These are phyloP conservation scores for Sarcoramphus papa DNA, from an alignment of 2,797 vertebrate genomes.

Conservation along the genomic window DNA sequence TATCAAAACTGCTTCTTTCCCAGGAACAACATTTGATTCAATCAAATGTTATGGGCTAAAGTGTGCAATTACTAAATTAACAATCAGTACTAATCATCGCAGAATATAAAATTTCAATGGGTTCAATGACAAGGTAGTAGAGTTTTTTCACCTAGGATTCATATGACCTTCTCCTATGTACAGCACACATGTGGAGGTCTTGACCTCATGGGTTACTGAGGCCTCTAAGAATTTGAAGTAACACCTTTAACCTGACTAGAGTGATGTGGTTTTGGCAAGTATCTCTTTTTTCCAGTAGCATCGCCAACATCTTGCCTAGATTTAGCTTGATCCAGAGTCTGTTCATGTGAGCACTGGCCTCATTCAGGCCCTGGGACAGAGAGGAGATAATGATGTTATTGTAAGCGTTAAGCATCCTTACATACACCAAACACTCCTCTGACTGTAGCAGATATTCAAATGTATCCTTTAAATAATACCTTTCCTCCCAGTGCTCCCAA, in stretches of 20 bases:
- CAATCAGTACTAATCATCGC: neutral
- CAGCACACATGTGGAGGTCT: rapidly evolving
- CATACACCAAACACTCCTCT: neutral
- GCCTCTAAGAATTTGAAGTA: neutral
- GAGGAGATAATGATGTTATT: neutral
- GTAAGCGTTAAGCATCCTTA: neutral
- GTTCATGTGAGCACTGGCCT: neutral
- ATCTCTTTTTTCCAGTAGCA: neutral
- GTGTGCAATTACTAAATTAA: neutral
- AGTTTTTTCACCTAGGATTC: neutral
- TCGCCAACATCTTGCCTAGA: neutral
- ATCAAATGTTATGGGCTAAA: neutral
- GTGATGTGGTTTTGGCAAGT: neutral
- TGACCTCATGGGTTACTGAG: neutral
- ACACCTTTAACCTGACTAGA: neutral
- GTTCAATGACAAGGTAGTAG: neutral
- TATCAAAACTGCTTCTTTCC: neutral
- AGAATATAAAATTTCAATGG: neutral
- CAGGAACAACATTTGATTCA: neutral
- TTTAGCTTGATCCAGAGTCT: neutral
- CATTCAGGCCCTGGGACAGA: neutral
- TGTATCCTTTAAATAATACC: neutral
- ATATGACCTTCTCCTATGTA: neutral
- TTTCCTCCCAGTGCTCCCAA: neutral
- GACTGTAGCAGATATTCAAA: neutral